These are phyloP conservation scores for Bedellia somnulentella DNA, from an alignment of 2,888 invertebrate genomes.

Conservation along the genomic window DNA sequence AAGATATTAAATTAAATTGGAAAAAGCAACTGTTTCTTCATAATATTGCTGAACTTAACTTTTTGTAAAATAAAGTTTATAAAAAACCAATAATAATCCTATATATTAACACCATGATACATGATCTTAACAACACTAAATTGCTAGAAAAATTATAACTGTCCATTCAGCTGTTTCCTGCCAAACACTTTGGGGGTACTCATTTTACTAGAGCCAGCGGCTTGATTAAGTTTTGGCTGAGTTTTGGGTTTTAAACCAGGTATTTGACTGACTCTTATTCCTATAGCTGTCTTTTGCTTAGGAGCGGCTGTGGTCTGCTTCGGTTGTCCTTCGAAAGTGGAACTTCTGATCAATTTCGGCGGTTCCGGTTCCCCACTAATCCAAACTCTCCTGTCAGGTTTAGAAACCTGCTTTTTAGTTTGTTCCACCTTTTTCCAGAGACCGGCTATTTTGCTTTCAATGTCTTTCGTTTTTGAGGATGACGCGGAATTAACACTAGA, in stretches of 20 bases:
- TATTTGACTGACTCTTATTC: conserved; percentile 44
- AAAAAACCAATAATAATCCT: too few relatives aligned
- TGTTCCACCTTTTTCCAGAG: conserved; percentile 80
- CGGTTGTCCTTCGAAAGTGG: conserved; percentile 66
- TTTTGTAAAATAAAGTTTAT: not conserved
- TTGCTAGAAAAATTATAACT: conserved; percentile 22
- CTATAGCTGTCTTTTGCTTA: conserved; percentile 50
- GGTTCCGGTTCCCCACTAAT: conserved; percentile 41
- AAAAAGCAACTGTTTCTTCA: too few relatives aligned
- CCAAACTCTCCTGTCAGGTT: conserved; percentile 65
- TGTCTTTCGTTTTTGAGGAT: conserved; percentile 60
- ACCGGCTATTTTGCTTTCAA: conserved; percentile 78
- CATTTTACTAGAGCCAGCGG: conserved; percentile 20
- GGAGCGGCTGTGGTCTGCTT: conserved; percentile 32
- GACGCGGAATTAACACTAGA: conserved; percentile 66
- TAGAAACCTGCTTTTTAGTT: conserved; percentile 59
- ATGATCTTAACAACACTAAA: too few relatives aligned
- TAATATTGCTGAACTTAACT: not conserved
- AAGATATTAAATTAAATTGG: too few relatives aligned
- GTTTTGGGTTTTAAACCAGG: conserved; percentile 38
- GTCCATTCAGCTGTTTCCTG: conserved; percentile 30
- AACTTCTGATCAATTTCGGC: conserved; percentile 60
- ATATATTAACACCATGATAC: too few relatives aligned
- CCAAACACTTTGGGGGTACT: conserved; percentile 24
- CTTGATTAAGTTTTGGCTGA: conserved; percentile 18